A percentile compares a stretch with the other conserved stretches of the same genome.
phyloP scores from a whole-genome alignment of 2,797 vertebrate genomes.

The Anguilla anguilla region DNA sequence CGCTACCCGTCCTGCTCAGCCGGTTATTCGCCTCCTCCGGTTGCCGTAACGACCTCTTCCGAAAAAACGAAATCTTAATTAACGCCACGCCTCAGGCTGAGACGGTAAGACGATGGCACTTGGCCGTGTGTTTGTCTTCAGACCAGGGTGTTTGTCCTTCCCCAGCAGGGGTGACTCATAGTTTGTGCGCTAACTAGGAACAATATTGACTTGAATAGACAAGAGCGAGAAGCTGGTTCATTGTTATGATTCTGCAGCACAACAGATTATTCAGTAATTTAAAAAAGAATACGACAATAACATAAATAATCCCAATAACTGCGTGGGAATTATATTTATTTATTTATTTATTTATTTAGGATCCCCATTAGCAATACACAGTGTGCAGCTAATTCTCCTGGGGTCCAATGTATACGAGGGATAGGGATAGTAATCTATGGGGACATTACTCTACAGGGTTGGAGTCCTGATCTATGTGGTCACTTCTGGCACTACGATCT shows the following conservation, averaged over 20 bases:
- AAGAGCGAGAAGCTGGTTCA: not conserved
- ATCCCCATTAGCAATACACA: not conserved
- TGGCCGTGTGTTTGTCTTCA: not conserved
- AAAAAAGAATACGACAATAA: not conserved
- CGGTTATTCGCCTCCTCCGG: not conserved
- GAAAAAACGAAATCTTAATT: not conserved
- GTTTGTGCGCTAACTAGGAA: not conserved
- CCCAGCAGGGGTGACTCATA: not conserved
- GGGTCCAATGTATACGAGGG: too few relatives aligned
- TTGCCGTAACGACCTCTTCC: not conserved
- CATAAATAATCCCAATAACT: not conserved
- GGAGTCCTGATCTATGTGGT: too few relatives aligned
- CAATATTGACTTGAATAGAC: not conserved
- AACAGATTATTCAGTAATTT: not conserved
- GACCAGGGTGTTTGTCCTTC: too few relatives aligned
- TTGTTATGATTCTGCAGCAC: not conserved
- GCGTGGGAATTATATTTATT: not conserved
- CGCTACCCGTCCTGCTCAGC: not conserved
- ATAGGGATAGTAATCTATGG: too few relatives aligned
- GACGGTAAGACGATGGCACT: not conserved
- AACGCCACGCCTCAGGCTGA: not conserved
- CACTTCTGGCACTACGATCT: too few relatives aligned
- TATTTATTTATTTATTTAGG: not conserved
- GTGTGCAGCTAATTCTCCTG: too few relatives aligned
- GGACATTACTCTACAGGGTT: too few relatives aligned